These are phyloP conservation scores for Heliocidaris erythrogramma DNA, from an alignment of 35 echinoderm and acorn worm genomes.

Conservation along the genomic window DNA sequence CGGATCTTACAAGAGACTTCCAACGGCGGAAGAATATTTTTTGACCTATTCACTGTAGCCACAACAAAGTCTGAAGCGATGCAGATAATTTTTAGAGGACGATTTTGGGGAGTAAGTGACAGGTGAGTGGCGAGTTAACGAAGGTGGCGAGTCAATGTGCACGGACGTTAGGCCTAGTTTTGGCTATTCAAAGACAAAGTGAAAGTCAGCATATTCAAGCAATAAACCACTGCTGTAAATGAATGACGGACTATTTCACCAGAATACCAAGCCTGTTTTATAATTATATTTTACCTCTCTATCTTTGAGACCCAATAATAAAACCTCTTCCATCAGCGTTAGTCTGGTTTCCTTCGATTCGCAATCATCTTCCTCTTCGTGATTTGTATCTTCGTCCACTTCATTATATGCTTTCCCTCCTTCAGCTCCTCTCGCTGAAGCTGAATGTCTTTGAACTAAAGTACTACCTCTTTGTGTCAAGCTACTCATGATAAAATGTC, in stretches of 20 bases:
- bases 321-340: constrained; percentile 98
- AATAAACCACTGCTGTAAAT: neutral
- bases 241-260: neutral
- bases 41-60: too few relatives aligned
- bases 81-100: too few relatives aligned
- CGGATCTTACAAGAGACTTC: too few relatives aligned
- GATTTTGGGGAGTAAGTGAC: too few relatives aligned
- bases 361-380: constrained; percentile 70
- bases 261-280: too few relatives aligned
- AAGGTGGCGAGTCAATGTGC: too few relatives aligned
- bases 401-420: constrained; percentile 57
- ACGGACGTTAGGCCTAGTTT: too few relatives aligned
- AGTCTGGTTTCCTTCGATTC: constrained; percentile 94
- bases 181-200: too few relatives aligned
- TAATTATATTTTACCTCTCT: constrained; percentile 73
- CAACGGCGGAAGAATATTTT: too few relatives aligned
- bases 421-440: constrained; percentile 55
- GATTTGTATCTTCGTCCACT: constrained; percentile 48
- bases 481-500: constrained; percentile 24
- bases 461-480: constrained; percentile 50
- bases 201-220: constrained; percentile 17
- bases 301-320: constrained; percentile 94
- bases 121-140: too few relatives aligned
- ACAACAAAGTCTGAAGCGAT: too few relatives aligned
- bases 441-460: constrained; percentile 53